Conservation (phyloP, 2,888 invertebrate genomes). For the Biston stratarius region DNA sequence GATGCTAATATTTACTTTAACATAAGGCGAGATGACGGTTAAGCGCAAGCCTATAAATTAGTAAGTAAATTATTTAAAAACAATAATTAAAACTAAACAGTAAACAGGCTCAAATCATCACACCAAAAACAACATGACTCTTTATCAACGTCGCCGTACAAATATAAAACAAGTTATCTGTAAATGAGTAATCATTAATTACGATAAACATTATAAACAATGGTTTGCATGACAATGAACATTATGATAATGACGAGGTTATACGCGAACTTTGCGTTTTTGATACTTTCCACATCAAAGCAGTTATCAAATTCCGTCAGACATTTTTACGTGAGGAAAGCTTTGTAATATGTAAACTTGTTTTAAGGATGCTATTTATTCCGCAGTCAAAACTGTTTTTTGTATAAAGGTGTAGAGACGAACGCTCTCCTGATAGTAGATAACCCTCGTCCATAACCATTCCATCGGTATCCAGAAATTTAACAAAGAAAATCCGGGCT, state of each 20-base stretch:
- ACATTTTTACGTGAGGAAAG: slow-evolving; percentile 12
- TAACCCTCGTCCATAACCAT: too few species aligned
- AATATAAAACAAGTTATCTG: slow-evolving; percentile 36
- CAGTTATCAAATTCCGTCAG: slow-evolving; percentile 53
- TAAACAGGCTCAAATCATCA: slow-evolving; percentile 24
- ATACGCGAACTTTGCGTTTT: slow-evolving; percentile 30
- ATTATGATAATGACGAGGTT: slow-evolving; percentile 46
- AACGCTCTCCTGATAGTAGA: too few species aligned
- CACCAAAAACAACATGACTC: slow-evolving; percentile 36
- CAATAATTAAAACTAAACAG: slow-evolving; percentile 19
- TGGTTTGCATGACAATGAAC: slow-evolving; percentile 38
- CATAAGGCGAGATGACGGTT: too few species aligned
- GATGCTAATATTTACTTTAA: too few species aligned
- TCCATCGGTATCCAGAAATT: too few species aligned
- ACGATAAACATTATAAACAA: slow-evolving; percentile 44
- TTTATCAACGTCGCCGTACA: slow-evolving; percentile 30
- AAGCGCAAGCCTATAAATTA: too few species aligned
- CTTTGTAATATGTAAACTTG: slow-evolving; percentile 3
- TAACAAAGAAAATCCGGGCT: too few species aligned
- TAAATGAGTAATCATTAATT: slow-evolving; percentile 28
- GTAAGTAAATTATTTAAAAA: too few species aligned
- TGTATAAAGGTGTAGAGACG: too few species aligned
- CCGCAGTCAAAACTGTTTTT: too few species aligned
- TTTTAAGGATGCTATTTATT: too few species aligned
- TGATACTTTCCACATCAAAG: slow-evolving; percentile 34